phyloP scores from a whole-genome alignment of 2,113 vertebrate species.

The Chloropsis hardwickii region DNA sequence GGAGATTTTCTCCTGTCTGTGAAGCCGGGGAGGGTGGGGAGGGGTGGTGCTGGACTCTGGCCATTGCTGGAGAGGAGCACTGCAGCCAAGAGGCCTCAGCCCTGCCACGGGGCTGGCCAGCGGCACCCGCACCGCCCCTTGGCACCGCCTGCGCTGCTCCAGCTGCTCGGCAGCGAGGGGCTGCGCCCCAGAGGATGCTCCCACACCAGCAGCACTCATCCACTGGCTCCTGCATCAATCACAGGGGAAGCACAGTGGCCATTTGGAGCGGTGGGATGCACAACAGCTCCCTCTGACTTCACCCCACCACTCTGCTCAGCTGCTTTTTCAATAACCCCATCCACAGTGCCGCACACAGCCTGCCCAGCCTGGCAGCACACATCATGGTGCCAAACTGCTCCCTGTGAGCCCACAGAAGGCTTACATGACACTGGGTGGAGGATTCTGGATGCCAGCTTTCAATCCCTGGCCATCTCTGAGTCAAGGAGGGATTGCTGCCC shows the following conservation, averaged over 20 bases:
- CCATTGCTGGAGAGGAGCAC: background rate
- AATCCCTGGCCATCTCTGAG: background rate
- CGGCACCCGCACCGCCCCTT: background rate
- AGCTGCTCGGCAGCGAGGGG: background rate
- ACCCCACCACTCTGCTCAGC: background rate
- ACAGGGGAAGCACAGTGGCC: background rate
- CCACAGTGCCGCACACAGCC: fast-evolving
- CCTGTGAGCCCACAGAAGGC: background rate
- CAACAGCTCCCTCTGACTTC: fast-evolving
- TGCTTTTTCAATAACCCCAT: background rate
- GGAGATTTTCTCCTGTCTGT: background rate
- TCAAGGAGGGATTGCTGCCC: background rate
- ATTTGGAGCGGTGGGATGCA: background rate
- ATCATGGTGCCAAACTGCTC: background rate
- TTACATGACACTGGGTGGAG: background rate
- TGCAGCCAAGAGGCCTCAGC: background rate
- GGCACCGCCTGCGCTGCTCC: fast-evolving
- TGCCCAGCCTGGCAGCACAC: background rate
- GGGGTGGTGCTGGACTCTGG: conserved; percentile 31
- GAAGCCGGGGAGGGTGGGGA: background rate
- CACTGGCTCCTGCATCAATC: background rate
- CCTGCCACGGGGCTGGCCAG: background rate
- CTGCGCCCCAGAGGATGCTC: background rate
- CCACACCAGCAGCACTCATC: fast-evolving
- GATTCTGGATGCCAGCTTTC: background rate